Conservation (phyloP, 2,888 invertebrate species). For the Ptychoptera albimana region DNA sequence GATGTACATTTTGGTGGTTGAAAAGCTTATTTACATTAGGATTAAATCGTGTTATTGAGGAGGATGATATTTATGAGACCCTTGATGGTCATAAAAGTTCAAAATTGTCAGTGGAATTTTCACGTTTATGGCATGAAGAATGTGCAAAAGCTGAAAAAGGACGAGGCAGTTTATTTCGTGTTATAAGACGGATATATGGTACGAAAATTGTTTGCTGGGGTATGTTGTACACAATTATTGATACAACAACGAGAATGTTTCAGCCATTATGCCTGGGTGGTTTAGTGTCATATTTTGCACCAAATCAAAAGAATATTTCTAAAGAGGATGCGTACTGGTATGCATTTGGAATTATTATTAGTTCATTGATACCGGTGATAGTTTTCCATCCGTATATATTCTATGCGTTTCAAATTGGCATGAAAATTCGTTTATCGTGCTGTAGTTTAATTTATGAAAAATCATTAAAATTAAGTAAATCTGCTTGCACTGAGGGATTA, state of each 20-base stretch:
- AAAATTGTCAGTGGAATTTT: conserved; percentile 6
- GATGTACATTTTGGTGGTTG: conserved; percentile 10
- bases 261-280: conserved; percentile 43
- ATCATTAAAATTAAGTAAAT: conserved; percentile 8
- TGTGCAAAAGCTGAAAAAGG: conserved; percentile 4
- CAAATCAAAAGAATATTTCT: conserved; percentile 28
- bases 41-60: conserved; percentile 7
- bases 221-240: conserved; percentile 8
- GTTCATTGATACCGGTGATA: conserved; percentile 9
- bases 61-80: conserved; percentile 8
- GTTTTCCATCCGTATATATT: conserved; percentile 45
- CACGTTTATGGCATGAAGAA: conserved; percentile 9
- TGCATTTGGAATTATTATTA: conserved; percentile 37
- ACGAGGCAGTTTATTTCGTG: conserved; percentile 6
- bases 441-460: conserved; percentile 12
- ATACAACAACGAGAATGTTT: conserved; percentile 31
- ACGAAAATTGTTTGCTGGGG: conserved; percentile 5
- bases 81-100: conserved; percentile 6
- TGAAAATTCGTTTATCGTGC: conserved; percentile 51
- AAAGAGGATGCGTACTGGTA: conserved; percentile 41
- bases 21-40: conserved; percentile 9
- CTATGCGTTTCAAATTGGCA: conserved; percentile 45
- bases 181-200: conserved; percentile 8
- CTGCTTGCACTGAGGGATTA: conserved; percentile 8
- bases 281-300: conserved; percentile 41